A percentile compares a stretch with the other conserved stretches of the same genome.
phyloP scores from a whole-genome alignment of 1,140 invertebrate genomes.

The Ips typographus region DNA sequence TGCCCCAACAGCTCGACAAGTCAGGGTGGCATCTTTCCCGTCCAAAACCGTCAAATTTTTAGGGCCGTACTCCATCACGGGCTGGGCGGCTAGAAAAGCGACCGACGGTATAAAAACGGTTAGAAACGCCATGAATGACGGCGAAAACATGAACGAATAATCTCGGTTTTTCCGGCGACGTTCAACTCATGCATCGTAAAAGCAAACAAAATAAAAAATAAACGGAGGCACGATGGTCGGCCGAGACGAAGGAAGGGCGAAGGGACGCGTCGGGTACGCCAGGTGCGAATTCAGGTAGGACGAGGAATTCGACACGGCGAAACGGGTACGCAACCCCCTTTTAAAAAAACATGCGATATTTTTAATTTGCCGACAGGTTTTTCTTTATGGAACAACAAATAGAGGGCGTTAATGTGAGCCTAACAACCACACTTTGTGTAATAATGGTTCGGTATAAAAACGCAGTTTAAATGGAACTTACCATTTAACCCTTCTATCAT shows the following conservation, averaged over 20 bases:
- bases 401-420: no score
- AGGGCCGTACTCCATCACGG: slow-evolving; percentile 79
- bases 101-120: slow-evolving; percentile 23
- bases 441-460: no score
- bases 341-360: not conserved
- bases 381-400: no score
- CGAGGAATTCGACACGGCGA: not conserved
- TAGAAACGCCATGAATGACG: slow-evolving; percentile 6
- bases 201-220: slow-evolving; percentile 19
- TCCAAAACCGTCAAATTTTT: slow-evolving; percentile 86
- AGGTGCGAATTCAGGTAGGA: slow-evolving; percentile 10
- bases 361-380: not conserved
- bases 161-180: not conserved
- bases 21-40: slow-evolving; percentile 86
- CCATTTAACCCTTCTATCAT: no score
- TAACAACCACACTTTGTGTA: no score
- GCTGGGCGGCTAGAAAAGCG: slow-evolving; percentile 71
- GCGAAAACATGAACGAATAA: not conserved
- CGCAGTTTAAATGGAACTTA: no score
- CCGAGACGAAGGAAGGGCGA: not conserved
- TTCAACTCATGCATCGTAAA: slow-evolving; percentile 24
- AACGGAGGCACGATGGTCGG: not conserved
- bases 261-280: not conserved
- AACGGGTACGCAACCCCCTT: not conserved
- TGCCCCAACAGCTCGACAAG: slow-evolving; percentile 83